Base-by-base conservation (phyloP, 1,140 invertebrate genomes). In the Aphelinus atriplicis region DNA sequence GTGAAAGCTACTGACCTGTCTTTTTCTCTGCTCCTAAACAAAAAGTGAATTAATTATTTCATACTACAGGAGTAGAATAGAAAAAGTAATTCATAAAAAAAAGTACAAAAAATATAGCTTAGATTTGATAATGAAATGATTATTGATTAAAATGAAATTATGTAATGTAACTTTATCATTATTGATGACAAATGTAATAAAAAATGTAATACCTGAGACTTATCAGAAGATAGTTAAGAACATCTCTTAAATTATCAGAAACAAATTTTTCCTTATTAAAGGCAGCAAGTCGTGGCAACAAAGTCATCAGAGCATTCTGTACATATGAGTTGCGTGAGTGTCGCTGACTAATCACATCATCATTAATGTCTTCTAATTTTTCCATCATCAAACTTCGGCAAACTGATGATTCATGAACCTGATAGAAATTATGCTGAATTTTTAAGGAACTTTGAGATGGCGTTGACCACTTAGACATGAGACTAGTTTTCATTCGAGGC, bases 241-340 rank as follows among this genome's bases (percentile, higher is more conserved):
- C 93, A 1, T 92, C 90, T 26, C 89, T 90, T 2, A 98, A 87
- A 88, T 97, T 94, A 78, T 95, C 91, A 55, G 89, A 89, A 1
- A 93, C 90, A 80, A 98, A 98, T 53, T 91, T 90, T n/a, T 92
- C 91, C 70, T 92, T 93, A 84, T 97, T 93, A 79, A 99, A 98
- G 9, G 96, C 96, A 5, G 96, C 97, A n/a, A 99, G 85, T 69
- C 97, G 90, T n/a, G 98, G 98, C 75, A 99, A 89, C 57, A 99
- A 91, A 45, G 93, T 93, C 71, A 99, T 90, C 7, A 99, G 84
- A 1, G 95, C 92, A 81, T 97, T 94, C 80, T 98, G 97, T 50
- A 98, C 94, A 84, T 96, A 93, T 0, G 90, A 86, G 62, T 92
- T 95, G 78, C 94, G 92, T 0, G 93, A 92, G 26, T 88, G 85